These are phyloP conservation scores for Sycophila sp. DNA, from an alignment of 1,140 invertebrate genomes.

Conservation along the genomic window DNA sequence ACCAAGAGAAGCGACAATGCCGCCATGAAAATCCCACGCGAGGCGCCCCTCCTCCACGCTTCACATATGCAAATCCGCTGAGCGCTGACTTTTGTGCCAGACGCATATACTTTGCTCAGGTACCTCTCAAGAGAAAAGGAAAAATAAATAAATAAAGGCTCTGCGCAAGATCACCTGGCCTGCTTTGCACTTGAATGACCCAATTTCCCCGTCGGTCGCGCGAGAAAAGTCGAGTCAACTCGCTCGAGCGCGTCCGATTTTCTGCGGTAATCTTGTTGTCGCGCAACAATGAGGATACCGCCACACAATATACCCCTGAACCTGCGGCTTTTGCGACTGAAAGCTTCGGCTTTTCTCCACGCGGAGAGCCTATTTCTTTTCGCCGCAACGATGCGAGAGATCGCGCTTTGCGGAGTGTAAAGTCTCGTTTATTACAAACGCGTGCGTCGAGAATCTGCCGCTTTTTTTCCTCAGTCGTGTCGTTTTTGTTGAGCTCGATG, in stretches of 20 bases:
- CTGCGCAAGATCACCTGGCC: no score
- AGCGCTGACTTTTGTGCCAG: no score
- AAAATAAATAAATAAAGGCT: no score
- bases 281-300: background rate
- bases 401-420: no score
- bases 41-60: background rate
- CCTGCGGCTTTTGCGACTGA: no score
- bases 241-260: no score
- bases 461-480: constrained; percentile 1
- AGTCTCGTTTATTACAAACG: background rate
- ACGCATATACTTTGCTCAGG: no score
- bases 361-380: background rate
- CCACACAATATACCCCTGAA: no score
- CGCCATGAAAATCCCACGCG: background rate
- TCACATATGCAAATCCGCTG: background rate
- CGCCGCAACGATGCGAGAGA: background rate
- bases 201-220: background rate
- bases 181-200: background rate
- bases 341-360: background rate
- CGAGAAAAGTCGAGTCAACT: background rate
- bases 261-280: background rate
- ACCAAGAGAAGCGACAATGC: no score
- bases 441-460: background rate
- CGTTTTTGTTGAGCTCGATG: no score
- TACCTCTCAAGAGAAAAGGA: no score